phyloP scores from a whole-genome alignment of 2,888 invertebrate genomes.

The Augochlorella aurata region DNA sequence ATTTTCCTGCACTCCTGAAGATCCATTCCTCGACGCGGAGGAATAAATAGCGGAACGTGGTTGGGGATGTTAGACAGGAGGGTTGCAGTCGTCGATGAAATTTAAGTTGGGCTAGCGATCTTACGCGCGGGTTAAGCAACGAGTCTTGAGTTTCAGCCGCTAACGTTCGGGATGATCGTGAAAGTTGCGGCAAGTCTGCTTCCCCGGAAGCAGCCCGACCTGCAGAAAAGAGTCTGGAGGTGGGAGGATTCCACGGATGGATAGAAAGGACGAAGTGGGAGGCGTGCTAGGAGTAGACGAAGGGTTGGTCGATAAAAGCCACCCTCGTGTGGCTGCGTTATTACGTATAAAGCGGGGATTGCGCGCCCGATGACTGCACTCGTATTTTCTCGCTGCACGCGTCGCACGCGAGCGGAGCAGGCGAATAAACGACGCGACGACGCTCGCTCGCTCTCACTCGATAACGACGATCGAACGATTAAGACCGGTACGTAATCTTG shows the following conservation, averaged over 20 bases:
- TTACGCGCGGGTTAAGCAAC: constrained; percentile 11
- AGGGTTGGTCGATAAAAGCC: constrained; percentile 70
- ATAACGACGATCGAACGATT: constrained; percentile 65
- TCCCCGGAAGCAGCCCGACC: constrained; percentile 36
- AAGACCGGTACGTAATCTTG: constrained; percentile 36
- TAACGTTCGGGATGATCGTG: constrained; percentile 35
- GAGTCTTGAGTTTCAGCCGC: too few relatives aligned
- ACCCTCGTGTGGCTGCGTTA: constrained; percentile 70
- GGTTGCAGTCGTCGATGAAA: constrained; percentile 50
- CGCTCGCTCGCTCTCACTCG: constrained; percentile 38
- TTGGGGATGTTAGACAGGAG: background rate
- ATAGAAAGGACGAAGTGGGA: constrained; percentile 33
- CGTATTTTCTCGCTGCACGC: constrained; percentile 35
- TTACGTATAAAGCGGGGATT: constrained; percentile 70
- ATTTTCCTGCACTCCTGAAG: background rate
- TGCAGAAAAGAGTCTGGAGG: constrained; percentile 40
- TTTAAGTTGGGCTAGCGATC: constrained; percentile 44
- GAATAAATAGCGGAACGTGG: background rate
- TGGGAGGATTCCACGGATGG: constrained; percentile 43
- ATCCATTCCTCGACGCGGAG: background rate
- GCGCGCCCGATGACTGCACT: constrained; percentile 63
- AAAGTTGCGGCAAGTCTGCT: constrained; percentile 50
- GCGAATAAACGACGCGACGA: background rate
- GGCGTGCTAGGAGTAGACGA: constrained; percentile 53
- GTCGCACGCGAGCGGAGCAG: constrained; percentile 32